Base-by-base conservation (phyloP, 2,888 invertebrate genomes). In the Escarpia spicata region DNA sequence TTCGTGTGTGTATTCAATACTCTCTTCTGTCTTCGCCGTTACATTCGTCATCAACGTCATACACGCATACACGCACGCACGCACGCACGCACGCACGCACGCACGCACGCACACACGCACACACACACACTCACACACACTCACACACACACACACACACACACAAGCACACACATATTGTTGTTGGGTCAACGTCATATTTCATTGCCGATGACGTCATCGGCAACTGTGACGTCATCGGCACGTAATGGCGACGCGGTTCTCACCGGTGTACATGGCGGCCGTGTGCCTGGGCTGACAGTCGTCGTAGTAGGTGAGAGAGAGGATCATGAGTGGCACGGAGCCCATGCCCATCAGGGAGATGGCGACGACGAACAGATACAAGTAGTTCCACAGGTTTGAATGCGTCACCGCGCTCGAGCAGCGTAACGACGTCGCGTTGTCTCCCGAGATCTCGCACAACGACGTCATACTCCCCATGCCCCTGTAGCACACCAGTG, bases 291-390 rank as follows among this genome's bases (percentile, higher is more conserved):
- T 31, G 19, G 91, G 91, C 37, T 45, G 58, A 91, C 91, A 91
- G 52, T 91, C 91, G 52, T 91, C 91, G 52, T 52, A 91, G 91
- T 91, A 91, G 6, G 45, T 45, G 52, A 91, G 4, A 9, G 91
- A 15, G 52, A 91, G 91, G 26, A 91, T n/a, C 45, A 10, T 37
- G 15, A 91, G 58, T 31, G 91, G 91, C 1, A 91, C 91, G 45
- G 52, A 52, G 3, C 91, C 91, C 37, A 91, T 58, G 37, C 91
- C 91, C 37, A 91, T 44, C n/a, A 91, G 58, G 91, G 58, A 45
- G 52, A 91, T 91, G 91, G 52, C 58, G 26, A n/a, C 91, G 19
- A 91, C 52, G 91, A 91, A 91, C 52, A 91, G 44, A 45, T 91
- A 91, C 15, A 91, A n/a, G 91, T 44, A 91, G 45, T 19, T 52